Conservation (phyloP, 64 coral and sea anemone species). For the Anthopleura sola region DNA sequence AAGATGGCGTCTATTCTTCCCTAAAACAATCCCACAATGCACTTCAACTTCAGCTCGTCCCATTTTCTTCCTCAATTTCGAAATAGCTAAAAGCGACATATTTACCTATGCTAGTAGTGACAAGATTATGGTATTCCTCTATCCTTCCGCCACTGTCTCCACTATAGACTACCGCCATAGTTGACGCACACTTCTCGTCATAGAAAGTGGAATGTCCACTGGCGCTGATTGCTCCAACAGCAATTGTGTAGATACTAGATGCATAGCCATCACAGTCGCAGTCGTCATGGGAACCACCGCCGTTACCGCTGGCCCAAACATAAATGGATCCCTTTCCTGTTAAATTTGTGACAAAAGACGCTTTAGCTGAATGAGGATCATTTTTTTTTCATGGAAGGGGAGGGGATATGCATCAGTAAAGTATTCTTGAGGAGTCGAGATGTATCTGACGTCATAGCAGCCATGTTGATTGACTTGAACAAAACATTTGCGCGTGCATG, state of each 20-base stretch:
- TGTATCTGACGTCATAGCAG: no score
- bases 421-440: no score
- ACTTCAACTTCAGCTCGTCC: no score
- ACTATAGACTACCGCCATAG: constrained; percentile 69
- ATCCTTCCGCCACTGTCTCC: constrained; percentile 31
- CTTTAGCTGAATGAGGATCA: background rate
- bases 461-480: no score
- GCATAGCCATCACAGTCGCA: constrained; percentile 84
- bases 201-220: constrained; percentile 53
- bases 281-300: constrained; percentile 41
- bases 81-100: no score
- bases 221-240: constrained; percentile 57
- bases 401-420: no score
- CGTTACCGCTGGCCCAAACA: constrained; percentile 88
- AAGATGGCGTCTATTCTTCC: no score
- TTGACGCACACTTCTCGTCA: constrained; percentile 71
- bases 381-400: no score
- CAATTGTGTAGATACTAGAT: constrained; percentile 85
- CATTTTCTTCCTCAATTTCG: no score
- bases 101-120: constrained; percentile 31
- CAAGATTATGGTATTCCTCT: constrained; percentile 5
- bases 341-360: background rate
- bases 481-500: no score
- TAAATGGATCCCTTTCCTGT: constrained; percentile 71
- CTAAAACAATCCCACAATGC: no score